Evolutionary conservation across 2,113 vertebrate genomes (phyloP), one percentile per base, ranked within the genome.

Genomic region (Dryoscopus gambensis): DNA sequence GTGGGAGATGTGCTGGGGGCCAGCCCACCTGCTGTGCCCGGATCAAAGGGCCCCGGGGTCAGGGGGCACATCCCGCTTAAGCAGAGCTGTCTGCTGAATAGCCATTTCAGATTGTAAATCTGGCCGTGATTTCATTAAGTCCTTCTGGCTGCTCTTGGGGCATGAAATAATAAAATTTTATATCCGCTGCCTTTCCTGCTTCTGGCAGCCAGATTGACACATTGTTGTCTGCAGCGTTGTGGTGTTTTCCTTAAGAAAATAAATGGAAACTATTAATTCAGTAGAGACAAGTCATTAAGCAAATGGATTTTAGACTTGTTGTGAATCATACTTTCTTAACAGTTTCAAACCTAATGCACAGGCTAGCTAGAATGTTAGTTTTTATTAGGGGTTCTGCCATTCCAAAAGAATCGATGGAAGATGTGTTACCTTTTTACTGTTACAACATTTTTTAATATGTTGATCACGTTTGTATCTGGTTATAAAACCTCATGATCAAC

Each of bases 91-190:
- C 98, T 98, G 98, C 79, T 97, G 96, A 98, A 98, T 98, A 96
- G 97, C 97, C 96, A 88, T 97, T 98, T 98, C 98, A 98, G 98
- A 97, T 98, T 98, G 98, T 98, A 98, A 98, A 98, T 98, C 98
- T 98, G 90, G 85, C 87, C 81, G 92, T 95, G 46, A 97, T 98
- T 98, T 98, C 98, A 98, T 98, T 98, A 98, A 98, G 97, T 98
- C 97, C 97, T 97, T 97, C 97, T 98, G 97, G 95, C 97, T 98
- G 98, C 97, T 98, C 96, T 98, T 97, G 97, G 97, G 97, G 97
- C 97, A 98, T 96, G 96, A 97, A 98, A 98, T 98, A 98, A 98
- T 98, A 98, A 98, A 98, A 98, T 97, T 98, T 98, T 98, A 98
- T 98, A 98, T 98, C 97, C 97, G 79, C 73, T 97, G 97, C 96